Base-by-base conservation (phyloP, 1,140 invertebrate species). In the Pemphigus obesinymphae region DNA sequence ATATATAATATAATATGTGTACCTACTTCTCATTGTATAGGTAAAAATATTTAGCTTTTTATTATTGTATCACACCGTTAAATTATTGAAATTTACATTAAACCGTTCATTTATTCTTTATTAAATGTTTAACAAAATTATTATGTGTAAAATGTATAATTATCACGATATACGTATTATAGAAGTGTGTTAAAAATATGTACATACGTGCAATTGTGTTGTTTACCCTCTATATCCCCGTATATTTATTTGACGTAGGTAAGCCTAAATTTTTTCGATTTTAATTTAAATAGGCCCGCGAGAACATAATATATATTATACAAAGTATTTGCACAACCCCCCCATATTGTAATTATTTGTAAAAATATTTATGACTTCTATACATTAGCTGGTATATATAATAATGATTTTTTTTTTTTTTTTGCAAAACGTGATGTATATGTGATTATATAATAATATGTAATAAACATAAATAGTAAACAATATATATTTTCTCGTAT, bases 341-440 rank as follows among this genome's bases (percentile, higher is more conserved):
- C 23, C n/a, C 34, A 20, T 13, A n/a, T 17, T 37, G 63, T 68
- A 68, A 40, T 37, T 68, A 37, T 70, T 43, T 40, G n/a, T 45
- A 70, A 26, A 45, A 45, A 70, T 70, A 26, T 70, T 29, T 26
- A 26, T 34, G 20, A 70, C 68, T 43, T 70, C 37, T 70, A 23
- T 43, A n/a, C n/a, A n/a, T n/a, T n/a, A n/a, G n/a, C n/a, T n/a
- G n/a, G n/a, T n/a, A n/a, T n/a, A n/a, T n/a, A n/a, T n/a, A n/a
- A n/a, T 43, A 26, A 23, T 70, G 8, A 70, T 70, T 23, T 40
- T 43, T 26, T 43, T 70, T 43, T 70, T 70, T 23, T 68, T 70
- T 29, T 26, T 70, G 68, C 45, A 70, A 70, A 70, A 70, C 45
- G 68, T 70, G 68, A 70, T 70, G 66, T 70, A 70, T 70, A 70